phyloP scores from a whole-genome alignment of 1,140 invertebrate genomes.

The Camponotus pennsylvanicus region DNA sequence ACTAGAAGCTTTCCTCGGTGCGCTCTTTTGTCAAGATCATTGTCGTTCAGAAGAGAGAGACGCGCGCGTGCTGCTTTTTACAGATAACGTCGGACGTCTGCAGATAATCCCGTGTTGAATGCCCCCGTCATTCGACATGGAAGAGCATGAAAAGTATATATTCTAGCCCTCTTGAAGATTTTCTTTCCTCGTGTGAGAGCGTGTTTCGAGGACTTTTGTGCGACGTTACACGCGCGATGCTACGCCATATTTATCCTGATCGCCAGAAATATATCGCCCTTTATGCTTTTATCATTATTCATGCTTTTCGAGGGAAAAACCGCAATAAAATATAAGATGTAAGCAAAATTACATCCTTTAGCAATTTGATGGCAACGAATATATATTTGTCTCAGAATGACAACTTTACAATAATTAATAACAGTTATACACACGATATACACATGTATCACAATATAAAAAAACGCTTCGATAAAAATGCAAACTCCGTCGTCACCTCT shows the following conservation, averaged over 20 bases:
- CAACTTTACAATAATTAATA: no score
- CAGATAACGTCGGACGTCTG: constrained; percentile 36
- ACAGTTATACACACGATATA: no score
- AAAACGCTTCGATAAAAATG: constrained; percentile 18
- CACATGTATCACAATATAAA: neutral
- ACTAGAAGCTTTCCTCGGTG: constrained; percentile 20
- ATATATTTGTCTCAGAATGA: no score
- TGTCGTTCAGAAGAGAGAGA: constrained; percentile 36
- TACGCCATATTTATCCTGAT: neutral
- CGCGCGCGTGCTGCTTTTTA: constrained; percentile 24
- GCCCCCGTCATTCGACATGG: constrained; percentile 34
- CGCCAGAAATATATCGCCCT: no score
- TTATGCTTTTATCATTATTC: neutral
- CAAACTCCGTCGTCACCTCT: constrained; percentile 7
- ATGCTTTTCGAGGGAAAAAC: neutral
- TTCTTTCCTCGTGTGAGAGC: constrained; percentile 24
- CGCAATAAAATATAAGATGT: no score
- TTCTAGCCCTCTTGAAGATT: constrained; percentile 18
- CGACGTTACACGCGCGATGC: neutral
- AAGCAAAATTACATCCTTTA: no score
- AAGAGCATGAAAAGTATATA: constrained; percentile 32
- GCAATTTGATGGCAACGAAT: no score
- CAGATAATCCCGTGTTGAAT: constrained; percentile 49
- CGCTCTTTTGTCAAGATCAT: constrained; percentile 43
- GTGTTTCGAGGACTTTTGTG: constrained; percentile 5